phyloP scores from a whole-genome alignment of 2,797 vertebrate genomes.

The Mastacembelus armatus region DNA sequence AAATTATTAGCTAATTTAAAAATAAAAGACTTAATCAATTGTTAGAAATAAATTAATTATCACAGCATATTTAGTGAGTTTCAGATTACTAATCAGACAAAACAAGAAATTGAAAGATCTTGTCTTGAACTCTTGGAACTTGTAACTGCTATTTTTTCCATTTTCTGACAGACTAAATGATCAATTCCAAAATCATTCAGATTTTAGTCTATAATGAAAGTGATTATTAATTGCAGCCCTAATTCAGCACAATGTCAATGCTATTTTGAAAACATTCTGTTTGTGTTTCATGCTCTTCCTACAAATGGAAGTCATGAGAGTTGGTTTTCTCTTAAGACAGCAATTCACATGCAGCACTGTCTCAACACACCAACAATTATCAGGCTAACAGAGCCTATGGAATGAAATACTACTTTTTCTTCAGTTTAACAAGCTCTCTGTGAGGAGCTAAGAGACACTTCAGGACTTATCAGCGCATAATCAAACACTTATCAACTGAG shows the following conservation, averaged over 20 bases:
- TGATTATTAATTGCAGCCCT: background rate
- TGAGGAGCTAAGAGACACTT: conserved; percentile 28
- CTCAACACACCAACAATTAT: conserved; percentile 60
- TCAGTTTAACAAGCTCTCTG: conserved; percentile 23
- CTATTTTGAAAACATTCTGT: conserved; percentile 3
- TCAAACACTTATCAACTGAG: conserved; percentile 40
- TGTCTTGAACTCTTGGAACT: background rate
- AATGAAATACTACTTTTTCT: conserved; percentile 16
- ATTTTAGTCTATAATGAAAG: background rate
- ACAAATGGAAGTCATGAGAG: conserved; percentile 36
- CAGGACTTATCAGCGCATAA: conserved; percentile 49
- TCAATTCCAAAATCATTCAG: background rate
- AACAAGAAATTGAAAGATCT: background rate
- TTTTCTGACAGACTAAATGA: background rate
- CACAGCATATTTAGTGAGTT: background rate
- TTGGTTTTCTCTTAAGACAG: conserved; percentile 58
- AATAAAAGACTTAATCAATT: background rate
- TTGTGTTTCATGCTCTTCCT: conserved; percentile 6
- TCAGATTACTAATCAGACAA: background rate
- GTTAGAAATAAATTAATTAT: background rate
- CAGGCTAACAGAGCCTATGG: conserved; percentile 48
- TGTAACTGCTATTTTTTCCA: too few relatives aligned
- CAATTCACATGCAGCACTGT: conserved; percentile 48
- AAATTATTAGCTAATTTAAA: background rate
- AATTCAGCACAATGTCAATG: background rate